phyloP scores from a whole-genome alignment of 2,888 invertebrate species.

The Andrena minutula region DNA sequence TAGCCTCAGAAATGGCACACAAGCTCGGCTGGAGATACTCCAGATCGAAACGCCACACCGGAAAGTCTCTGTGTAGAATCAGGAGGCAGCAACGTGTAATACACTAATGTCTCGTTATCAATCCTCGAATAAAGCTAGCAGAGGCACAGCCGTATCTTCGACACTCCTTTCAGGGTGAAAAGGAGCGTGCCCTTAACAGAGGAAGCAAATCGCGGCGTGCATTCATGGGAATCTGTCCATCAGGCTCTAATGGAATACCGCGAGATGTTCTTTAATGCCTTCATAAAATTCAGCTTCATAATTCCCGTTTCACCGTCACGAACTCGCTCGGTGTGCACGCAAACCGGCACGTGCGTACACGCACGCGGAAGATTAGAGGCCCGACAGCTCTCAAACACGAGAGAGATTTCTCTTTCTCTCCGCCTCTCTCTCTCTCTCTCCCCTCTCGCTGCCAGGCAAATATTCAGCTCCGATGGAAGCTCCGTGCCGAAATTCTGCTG shows the following conservation, averaged over 20 bases:
- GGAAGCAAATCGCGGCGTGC: constrained; percentile 43
- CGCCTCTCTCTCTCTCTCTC: neutral
- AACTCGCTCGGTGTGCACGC: constrained; percentile 24
- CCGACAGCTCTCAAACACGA: constrained; percentile 54
- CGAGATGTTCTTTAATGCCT: constrained; percentile 74
- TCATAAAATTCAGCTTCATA: constrained; percentile 72
- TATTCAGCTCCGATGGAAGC: constrained; percentile 76
- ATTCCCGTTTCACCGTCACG: constrained; percentile 56
- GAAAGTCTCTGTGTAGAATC: neutral
- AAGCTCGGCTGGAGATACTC: neutral
- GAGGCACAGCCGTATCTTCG: constrained; percentile 40
- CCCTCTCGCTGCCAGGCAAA: constrained; percentile 69
- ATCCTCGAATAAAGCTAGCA: neutral
- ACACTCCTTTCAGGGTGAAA: constrained; percentile 39
- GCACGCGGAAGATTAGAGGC: constrained; percentile 55
- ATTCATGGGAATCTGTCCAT: constrained; percentile 67
- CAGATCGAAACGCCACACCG: neutral
- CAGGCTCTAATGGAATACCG: constrained; percentile 65
- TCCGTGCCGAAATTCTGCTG: constrained; percentile 74
- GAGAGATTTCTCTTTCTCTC: constrained; percentile 37
- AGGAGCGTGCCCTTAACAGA: constrained; percentile 23
- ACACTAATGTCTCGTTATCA: constrained; percentile 11
- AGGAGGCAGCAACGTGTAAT: neutral
- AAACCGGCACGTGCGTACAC: constrained; percentile 38
- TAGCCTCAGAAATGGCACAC: neutral